Conservation (phyloP, 2,797 vertebrate genomes). For the Prionace glauca region DNA sequence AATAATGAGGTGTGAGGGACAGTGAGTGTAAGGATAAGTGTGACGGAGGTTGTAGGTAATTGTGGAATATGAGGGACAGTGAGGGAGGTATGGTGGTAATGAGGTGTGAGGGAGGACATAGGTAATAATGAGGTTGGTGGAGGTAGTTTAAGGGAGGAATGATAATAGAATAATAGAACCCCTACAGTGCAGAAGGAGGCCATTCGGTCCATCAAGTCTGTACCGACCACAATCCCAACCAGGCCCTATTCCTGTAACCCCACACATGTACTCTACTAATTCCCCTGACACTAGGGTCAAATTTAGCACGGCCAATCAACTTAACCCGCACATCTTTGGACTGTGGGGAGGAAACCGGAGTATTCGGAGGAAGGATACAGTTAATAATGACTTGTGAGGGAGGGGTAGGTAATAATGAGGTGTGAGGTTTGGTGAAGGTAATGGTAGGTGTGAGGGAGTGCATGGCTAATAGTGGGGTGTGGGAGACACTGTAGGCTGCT, state of each 20-base stretch:
- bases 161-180: too few relatives aligned
- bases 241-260: too few relatives aligned
- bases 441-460: not conserved
- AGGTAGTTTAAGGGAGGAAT: too few relatives aligned
- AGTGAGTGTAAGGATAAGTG: not conserved
- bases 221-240: too few relatives aligned
- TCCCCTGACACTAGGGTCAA: too few relatives aligned
- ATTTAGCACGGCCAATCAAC: too few relatives aligned
- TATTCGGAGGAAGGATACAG: too few relatives aligned
- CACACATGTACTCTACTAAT: too few relatives aligned
- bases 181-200: too few relatives aligned
- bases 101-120: not conserved
- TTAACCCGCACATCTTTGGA: too few relatives aligned
- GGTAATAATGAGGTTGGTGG: not conserved
- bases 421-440: not conserved
- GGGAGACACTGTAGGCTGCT: not conserved
- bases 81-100: not conserved
- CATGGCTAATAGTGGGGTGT: not conserved
- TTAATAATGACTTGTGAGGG: not conserved
- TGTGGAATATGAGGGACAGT: not conserved
- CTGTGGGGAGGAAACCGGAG: too few relatives aligned
- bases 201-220: too few relatives aligned
- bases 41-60: not conserved
- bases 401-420: not conserved
- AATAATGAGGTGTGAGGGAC: not conserved